These are phyloP conservation scores for Sebastes schlegelii DNA, from an alignment of 2,113 vertebrate species.

Conservation along the genomic window DNA sequence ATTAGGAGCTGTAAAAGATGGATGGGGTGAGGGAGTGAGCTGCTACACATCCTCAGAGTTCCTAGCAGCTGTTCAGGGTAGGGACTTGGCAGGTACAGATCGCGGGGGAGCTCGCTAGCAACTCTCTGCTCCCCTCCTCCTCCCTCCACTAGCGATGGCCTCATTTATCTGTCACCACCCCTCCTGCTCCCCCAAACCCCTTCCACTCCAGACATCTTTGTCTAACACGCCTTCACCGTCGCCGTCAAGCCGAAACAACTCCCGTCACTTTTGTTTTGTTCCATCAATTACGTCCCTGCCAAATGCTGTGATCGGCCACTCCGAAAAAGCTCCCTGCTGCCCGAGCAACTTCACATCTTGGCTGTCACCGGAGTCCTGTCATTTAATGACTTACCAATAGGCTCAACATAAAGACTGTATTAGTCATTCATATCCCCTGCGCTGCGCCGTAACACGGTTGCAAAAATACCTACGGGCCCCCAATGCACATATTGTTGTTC, in stretches of 20 bases:
- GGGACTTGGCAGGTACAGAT: slow-evolving; percentile 81
- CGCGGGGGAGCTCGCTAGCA: slow-evolving; percentile 74
- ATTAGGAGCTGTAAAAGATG: slow-evolving; percentile 67
- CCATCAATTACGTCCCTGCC: slow-evolving; percentile 54
- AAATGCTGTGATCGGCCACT: slow-evolving; percentile 48
- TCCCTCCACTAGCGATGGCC: slow-evolving; percentile 73
- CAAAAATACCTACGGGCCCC: slow-evolving; percentile 54
- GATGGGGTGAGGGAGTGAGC: slow-evolving; percentile 57
- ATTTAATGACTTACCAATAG: slow-evolving; percentile 53
- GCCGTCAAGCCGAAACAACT: slow-evolving; percentile 58
- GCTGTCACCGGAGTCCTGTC: slow-evolving; percentile 44
- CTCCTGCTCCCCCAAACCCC: slow-evolving; percentile 35
- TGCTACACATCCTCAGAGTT: slow-evolving; percentile 66
- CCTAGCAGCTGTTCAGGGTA: slow-evolving; percentile 80
- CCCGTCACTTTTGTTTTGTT: slow-evolving; percentile 68
- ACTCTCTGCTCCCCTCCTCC: slow-evolving; percentile 65
- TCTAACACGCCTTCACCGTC: slow-evolving; percentile 54
- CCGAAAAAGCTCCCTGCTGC: slow-evolving; percentile 37
- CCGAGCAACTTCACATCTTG: slow-evolving; percentile 32
- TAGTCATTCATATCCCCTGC: slow-evolving; percentile 40
- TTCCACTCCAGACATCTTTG: slow-evolving; percentile 74
- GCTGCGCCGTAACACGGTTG: neutral
- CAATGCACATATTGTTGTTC: slow-evolving; percentile 42
- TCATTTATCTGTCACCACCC: slow-evolving; percentile 79
- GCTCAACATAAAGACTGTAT: slow-evolving; percentile 29